Percentiles rank a stretch among this genome's conserved stretches.
Conservation (phyloP, 2,113 vertebrate species). For the Salvelinus alpinus region DNA sequence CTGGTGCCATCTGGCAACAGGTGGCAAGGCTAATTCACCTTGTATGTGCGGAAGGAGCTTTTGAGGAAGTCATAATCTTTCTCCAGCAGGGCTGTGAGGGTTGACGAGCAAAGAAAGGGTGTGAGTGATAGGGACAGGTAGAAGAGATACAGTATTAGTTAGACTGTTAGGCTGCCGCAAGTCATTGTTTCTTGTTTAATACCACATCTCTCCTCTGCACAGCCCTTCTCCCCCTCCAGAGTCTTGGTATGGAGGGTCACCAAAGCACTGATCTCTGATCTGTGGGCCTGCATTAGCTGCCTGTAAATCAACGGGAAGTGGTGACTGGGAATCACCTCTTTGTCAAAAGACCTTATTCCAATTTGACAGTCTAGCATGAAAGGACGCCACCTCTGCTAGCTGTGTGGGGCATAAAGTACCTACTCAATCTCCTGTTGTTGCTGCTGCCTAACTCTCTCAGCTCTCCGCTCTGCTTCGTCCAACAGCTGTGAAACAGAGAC, state of each 20-base stretch:
- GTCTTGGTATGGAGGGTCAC: slow-evolving; percentile 14
- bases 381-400: not conserved
- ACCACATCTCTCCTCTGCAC: slow-evolving; percentile 19
- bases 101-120: not conserved
- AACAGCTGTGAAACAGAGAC: slow-evolving; percentile 37
- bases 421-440: slow-evolving; percentile 51
- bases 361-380: too few relatives aligned
- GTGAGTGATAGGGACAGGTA: not conserved
- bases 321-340: not conserved
- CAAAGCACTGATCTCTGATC: slow-evolving; percentile 39
- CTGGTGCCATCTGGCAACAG: not conserved
- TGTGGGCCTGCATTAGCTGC: slow-evolving; percentile 40
- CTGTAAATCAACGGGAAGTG: not conserved
- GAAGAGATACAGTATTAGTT: not conserved
- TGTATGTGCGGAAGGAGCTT: slow-evolving; percentile 26
- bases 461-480: slow-evolving; percentile 31
- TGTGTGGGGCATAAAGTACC: not conserved
- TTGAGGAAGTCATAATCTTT: slow-evolving; percentile 42
- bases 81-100: slow-evolving; percentile 15
- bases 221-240: slow-evolving; percentile 1
- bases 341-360: too few relatives aligned
- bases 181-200: not conserved
- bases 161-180: not conserved
- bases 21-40: slow-evolving; percentile 7
- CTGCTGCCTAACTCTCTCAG: slow-evolving; percentile 41